Conservation (phyloP, 2,797 vertebrate genomes). For the Phrynocephalus vlangalii region DNA sequence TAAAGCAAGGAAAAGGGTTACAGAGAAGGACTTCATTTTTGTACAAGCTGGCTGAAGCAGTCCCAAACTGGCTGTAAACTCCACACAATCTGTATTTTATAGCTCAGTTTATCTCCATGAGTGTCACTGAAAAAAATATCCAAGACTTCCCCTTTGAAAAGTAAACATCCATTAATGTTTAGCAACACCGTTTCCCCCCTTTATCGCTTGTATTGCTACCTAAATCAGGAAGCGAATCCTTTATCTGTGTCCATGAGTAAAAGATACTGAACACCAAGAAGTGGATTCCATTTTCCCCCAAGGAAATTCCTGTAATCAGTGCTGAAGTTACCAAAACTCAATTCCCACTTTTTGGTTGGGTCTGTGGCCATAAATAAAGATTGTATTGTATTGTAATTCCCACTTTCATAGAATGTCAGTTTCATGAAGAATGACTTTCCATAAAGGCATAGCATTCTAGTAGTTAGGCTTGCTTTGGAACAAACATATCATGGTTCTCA, state of each 20-base stretch:
- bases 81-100: constrained; percentile 27
- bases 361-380: too few relatives aligned
- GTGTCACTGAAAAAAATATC: constrained; percentile 31
- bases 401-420: too few relatives aligned
- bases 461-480: too few relatives aligned
- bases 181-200: constrained; percentile 2
- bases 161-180: constrained; percentile 23
- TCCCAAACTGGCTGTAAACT: constrained; percentile 9
- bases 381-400: too few relatives aligned
- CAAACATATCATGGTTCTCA: too few relatives aligned
- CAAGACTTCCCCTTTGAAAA: constrained; percentile 22
- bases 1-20: constrained; percentile 62
- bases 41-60: constrained; percentile 4
- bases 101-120: constrained; percentile 41
- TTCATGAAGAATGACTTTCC: too few relatives aligned
- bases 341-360: too few relatives aligned
- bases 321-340: too few relatives aligned
- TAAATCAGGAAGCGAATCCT: constrained; percentile 30
- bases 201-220: constrained; percentile 32
- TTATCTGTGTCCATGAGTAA: constrained; percentile 47
- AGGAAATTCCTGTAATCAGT: too few relatives aligned
- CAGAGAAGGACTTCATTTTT: constrained; percentile 34
- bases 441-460: too few relatives aligned
- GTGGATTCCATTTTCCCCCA: too few relatives aligned
- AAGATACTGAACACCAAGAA: too few relatives aligned